Evolutionary conservation across 1,140 invertebrate genomes (phyloP), one percentile per base, ranked within the genome.

Genomic region (Lepidurus packardi): DNA sequence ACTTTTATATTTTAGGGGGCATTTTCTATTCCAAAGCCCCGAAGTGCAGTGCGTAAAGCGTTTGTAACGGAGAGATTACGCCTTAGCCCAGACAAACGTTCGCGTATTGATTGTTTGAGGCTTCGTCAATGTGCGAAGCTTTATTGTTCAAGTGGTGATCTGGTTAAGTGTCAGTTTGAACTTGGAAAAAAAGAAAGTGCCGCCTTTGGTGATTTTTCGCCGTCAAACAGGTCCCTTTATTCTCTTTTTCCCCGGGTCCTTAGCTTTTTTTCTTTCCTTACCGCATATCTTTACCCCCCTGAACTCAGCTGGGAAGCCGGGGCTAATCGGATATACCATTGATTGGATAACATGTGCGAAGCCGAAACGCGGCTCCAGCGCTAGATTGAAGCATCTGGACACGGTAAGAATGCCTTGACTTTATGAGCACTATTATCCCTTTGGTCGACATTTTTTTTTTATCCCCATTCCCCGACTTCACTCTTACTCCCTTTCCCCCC

Each of bases 291-390:
- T 65, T 65, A 21, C 21, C 16, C 8, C 53, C 53, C n/a, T 7
- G 53, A 65, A 65, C 53, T 65, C 53, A 65, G 53, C 53, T 65
- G 53, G 53, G 53, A 65, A 65, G 53, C 53, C 53, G 53, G 53
- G 53, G 53, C 53, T 65, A 65, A 65, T 65, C 53, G 53, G 53
- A 65, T 65, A 65, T 65, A 65, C 53, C 53, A 65, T 65, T 65
- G 53, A 65, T 65, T 65, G 53, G 53, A 65, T 65, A 65, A 65
- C 53, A 65, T 65, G 53, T 65, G 53, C 53, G 53, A 65, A 65
- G 53, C 53, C 53, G 53, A 65, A 65, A 65, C 53, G 53, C 53
- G 53, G 53, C 53, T 65, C 53, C 53, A 65, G 13, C 53, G 53
- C 21, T 65, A 65, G 53, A 65, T 65, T 65, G 53, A 65, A 65